Conservation (phyloP, 2,888 invertebrate genomes). For the Keiferia lycopersicella region DNA sequence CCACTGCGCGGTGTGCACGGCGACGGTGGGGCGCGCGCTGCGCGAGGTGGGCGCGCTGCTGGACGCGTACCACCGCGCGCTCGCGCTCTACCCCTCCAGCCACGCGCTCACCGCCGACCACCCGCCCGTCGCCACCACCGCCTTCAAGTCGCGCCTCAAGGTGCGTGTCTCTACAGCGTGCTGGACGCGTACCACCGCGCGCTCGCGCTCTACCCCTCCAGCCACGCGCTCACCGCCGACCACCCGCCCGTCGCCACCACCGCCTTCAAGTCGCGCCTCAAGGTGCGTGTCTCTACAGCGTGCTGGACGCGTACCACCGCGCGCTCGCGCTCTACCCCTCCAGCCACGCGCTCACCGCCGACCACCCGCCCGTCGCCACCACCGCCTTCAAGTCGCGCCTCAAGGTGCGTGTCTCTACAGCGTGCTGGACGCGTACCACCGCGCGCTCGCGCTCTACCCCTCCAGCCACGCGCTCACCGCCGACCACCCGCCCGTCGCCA, state of each 20-base stretch:
- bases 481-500: constrained; percentile 86
- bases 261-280: constrained; percentile 84
- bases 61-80: constrained; percentile 87
- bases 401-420: constrained; percentile 58
- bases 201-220: constrained; percentile 91
- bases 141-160: constrained; percentile 85
- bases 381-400: constrained; percentile 84
- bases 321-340: constrained; percentile 93
- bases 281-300: constrained; percentile 49
- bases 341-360: constrained; percentile 87
- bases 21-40: constrained; percentile 87
- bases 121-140: constrained; percentile 84
- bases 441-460: constrained; percentile 91
- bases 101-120: constrained; percentile 89
- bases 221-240: constrained; percentile 87
- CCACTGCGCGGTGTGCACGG: constrained; percentile 86
- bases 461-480: constrained; percentile 89
- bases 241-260: constrained; percentile 86
- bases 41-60: constrained; percentile 87
- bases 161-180: constrained; percentile 53
- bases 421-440: constrained; percentile 86
- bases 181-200: constrained; percentile 88
- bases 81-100: constrained; percentile 91
- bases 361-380: constrained; percentile 86
- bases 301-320: constrained; percentile 87